Evolutionary conservation across 1,140 invertebrate species (phyloP), one percentile per base, ranked within the genome.

Genomic region (Teleogryllus occipitalis): DNA sequence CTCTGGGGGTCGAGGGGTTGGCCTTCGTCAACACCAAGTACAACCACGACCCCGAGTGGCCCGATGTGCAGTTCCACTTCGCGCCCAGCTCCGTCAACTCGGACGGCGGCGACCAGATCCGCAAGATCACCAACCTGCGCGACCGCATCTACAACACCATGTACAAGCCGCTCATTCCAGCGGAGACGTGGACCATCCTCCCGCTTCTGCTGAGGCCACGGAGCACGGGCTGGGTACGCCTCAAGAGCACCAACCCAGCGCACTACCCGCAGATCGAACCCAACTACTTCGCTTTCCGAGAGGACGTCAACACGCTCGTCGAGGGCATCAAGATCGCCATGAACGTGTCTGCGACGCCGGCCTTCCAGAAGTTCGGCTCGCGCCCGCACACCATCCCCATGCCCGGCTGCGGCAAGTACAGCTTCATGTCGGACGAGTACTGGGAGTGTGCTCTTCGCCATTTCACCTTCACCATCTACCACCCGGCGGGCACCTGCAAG

Each of bases 31-130:
- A 96, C 81, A 93, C 93, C 0, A 94, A 93, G 83, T 96, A 94
- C 83, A 92, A 95, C 75, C 85, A 87, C 8, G 89, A 89, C 0
- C 90, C 90, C 0, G 89, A 92, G 49, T 96, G 92, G 90, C 95
- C 95, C 0, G 95, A 97, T 82, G 89, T 96, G 47, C 95, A 97
- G 83, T 96, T 96, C 82, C 94, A 96, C 82, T 95, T 96, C 83
- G 91, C 92, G 0, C 93, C 94, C 0, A 94, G 92, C 83, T 95
- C 93, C 0, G 89, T 95, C 0, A 94, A 93, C 82, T 95, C 94
- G 0, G 94, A 95, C 82, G 91, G 90, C 2, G 93, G 93, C 0
- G 92, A 93, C 47, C 90, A 93, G 77, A 93, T 94, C 18, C 87
- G 90, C 39, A 93, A 92, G 83, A 94, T 95, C 47, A 85, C 93